These are phyloP conservation scores for Stenolophus ochropezus DNA, from an alignment of 2,888 invertebrate genomes.

Conservation along the genomic window DNA sequence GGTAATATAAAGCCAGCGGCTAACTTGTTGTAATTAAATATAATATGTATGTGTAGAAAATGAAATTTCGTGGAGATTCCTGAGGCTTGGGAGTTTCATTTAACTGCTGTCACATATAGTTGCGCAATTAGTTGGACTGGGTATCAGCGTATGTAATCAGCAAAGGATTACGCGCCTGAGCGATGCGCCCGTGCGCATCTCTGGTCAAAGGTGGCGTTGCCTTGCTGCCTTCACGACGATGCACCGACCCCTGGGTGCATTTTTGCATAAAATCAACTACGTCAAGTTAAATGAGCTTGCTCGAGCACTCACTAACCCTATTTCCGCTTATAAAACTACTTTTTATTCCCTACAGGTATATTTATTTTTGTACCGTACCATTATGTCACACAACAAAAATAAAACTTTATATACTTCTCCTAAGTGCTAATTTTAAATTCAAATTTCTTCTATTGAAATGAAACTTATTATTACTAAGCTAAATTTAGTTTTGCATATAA, in stretches of 20 bases:
- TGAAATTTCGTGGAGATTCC: slow-evolving; percentile 16
- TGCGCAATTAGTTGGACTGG: slow-evolving; percentile 32
- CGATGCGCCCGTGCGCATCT: slow-evolving; percentile 4
- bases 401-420: neutral
- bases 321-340: slow-evolving; percentile 10
- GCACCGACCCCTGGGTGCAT: slow-evolving; percentile 33
- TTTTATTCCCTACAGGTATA: neutral
- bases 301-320: slow-evolving; percentile 4
- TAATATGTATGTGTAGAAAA: slow-evolving; percentile 50
- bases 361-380: slow-evolving; percentile 27
- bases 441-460: neutral
- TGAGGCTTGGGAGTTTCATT: slow-evolving; percentile 3
- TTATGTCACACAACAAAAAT: neutral
- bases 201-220: slow-evolving; percentile 32
- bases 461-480: too few species aligned
- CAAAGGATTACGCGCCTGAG: slow-evolving; percentile 44
- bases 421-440: neutral
- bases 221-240: neutral
- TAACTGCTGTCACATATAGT: slow-evolving; percentile 35
- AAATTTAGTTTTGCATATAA: too few species aligned
- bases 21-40: slow-evolving; percentile 39
- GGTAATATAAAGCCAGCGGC: neutral
- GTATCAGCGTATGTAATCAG: slow-evolving; percentile 41
- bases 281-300: slow-evolving; percentile 34
- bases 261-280: slow-evolving; percentile 40